Conservation (phyloP, 2,797 vertebrate species). For the Halcyon chelicuti region DNA sequence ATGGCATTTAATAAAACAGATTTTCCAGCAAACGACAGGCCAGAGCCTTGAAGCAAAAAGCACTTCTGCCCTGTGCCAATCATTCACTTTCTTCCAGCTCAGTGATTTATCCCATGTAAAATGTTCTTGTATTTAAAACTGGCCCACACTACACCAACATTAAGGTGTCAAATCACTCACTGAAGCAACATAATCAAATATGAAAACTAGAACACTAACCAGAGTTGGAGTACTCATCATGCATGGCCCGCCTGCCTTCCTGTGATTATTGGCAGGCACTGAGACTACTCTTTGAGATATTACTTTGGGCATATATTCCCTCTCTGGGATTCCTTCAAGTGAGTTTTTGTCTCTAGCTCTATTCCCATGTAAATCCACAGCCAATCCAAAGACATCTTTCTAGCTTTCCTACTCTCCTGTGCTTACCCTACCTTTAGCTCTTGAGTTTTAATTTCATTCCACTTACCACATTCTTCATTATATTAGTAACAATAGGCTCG, state of each 20-base stretch:
- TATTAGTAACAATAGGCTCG: background rate
- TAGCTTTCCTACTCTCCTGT: background rate
- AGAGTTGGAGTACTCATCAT: background rate
- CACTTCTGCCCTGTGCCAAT: conserved; percentile 63
- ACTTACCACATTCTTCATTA: background rate
- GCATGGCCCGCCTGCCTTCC: background rate
- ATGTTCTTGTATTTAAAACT: conserved; percentile 29
- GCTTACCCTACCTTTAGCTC: background rate
- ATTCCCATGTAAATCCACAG: background rate
- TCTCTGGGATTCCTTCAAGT: background rate
- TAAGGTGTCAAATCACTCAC: background rate
- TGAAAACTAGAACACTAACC: background rate
- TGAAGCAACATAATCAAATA: background rate
- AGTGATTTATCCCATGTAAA: conserved; percentile 36
- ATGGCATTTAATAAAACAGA: conserved; percentile 76
- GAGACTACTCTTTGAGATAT: background rate
- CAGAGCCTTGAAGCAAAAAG: conserved; percentile 70
- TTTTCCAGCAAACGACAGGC: conserved; percentile 54
- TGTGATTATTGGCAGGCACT: background rate
- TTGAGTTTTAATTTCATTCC: background rate
- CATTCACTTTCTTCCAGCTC: conserved; percentile 57
- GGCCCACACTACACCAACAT: background rate
- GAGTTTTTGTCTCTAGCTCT: background rate
- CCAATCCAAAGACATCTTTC: background rate
- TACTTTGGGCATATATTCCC: background rate